Percentiles rank a stretch among this genome's conserved stretches.
Evolutionary conservation across 64 coral and sea anemone genomes (phyloP).

Genomic region (Orbicella faveolata): DNA sequence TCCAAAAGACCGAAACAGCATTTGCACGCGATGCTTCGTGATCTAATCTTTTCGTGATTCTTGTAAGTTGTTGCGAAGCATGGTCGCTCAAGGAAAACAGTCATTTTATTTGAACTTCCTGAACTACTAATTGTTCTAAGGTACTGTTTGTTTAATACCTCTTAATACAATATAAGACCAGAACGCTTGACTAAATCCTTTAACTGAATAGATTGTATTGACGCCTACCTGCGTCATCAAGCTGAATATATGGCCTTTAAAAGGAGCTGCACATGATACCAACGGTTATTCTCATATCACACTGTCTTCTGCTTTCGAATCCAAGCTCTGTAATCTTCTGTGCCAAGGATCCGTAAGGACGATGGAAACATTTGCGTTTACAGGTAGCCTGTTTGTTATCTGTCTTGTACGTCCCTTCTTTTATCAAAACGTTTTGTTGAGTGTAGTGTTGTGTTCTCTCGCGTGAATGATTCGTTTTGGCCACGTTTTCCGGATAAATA

Average conservation of each 20-base stretch:
- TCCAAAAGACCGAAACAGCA: background rate
- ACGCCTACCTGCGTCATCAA: conserved; percentile 45
- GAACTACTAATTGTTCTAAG: conserved; percentile 39
- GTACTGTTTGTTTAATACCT: conserved; percentile 47
- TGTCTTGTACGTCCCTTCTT: background rate
- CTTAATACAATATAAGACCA: conserved; percentile 38
- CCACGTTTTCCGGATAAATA: conserved; percentile 21
- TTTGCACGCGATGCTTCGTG: background rate
- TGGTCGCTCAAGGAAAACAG: conserved; percentile 22
- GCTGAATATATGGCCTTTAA: conserved; percentile 15
- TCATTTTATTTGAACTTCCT: conserved; percentile 39
- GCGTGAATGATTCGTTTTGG: conserved; percentile 9
- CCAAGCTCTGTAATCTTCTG: conserved; percentile 10
- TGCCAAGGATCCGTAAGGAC: background rate
- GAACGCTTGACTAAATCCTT: conserved; percentile 40
- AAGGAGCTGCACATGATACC: background rate
- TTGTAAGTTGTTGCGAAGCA: background rate
- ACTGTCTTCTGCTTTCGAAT: background rate
- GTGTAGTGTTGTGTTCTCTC: background rate
- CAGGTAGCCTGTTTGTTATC: conserved; percentile 9
- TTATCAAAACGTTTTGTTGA: too few relatives aligned
- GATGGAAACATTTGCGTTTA: conserved; percentile 43
- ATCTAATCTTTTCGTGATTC: conserved; percentile 26
- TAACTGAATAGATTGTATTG: conserved; percentile 52
- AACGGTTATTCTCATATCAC: background rate